Conservation (phyloP, 2,888 invertebrate species). For the Parelbella ahira region DNA sequence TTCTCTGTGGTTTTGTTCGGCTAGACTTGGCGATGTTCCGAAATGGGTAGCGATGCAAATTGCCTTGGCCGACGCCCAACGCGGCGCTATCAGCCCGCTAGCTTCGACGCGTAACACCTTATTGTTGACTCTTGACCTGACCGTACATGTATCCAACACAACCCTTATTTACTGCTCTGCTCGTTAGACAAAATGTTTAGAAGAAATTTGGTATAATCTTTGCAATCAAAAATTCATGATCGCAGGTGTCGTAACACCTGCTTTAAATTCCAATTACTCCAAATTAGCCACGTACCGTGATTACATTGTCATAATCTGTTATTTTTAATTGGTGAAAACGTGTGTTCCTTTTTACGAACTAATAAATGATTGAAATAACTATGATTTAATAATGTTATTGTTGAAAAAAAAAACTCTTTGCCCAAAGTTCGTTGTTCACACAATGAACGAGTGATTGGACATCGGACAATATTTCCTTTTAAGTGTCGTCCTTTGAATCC, state of each 20-base stretch:
- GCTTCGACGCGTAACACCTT: slow-evolving; percentile 55
- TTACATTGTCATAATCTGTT: too few relatives aligned
- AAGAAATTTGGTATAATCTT: too few relatives aligned
- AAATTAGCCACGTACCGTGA: too few relatives aligned
- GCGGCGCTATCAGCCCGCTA: slow-evolving; percentile 66
- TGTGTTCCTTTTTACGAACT: too few relatives aligned
- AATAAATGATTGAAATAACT: too few relatives aligned
- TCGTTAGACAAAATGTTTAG: too few relatives aligned
- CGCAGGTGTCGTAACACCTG: too few relatives aligned
- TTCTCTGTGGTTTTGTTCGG: slow-evolving; percentile 80
- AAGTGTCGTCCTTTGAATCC: slow-evolving; percentile 72
- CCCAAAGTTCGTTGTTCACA: slow-evolving; percentile 20
- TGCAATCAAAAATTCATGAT: too few relatives aligned
- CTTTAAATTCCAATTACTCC: too few relatives aligned
- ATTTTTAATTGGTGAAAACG: too few relatives aligned
- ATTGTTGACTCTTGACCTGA: slow-evolving; percentile 53
- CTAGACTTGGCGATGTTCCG: slow-evolving; percentile 81
- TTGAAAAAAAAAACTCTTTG: slow-evolving; percentile 12
- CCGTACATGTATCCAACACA: slow-evolving; percentile 16
- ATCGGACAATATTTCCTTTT: slow-evolving; percentile 72
- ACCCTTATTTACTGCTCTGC: too few relatives aligned
- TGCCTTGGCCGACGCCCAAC: slow-evolving; percentile 79
- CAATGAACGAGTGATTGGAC: slow-evolving; percentile 37
- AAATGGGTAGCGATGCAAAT: slow-evolving; percentile 80
- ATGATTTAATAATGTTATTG: too few relatives aligned